phyloP scores from a whole-genome alignment of 2,113 vertebrate genomes.

The Anarhynchus alexandrinus region DNA sequence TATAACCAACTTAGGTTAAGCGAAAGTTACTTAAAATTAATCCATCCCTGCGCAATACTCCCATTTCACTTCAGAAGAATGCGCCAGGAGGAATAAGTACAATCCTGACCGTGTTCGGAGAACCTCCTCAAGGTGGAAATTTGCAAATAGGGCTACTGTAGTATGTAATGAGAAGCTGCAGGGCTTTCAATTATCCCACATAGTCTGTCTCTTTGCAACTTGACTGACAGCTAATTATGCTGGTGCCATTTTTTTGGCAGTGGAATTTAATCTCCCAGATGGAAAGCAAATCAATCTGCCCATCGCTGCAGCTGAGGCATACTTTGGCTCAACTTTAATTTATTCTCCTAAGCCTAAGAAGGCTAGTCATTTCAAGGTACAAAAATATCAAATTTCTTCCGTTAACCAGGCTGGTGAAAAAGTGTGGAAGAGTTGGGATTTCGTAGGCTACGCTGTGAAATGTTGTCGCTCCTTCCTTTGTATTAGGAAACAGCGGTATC shows the following conservation, averaged over 20 bases:
- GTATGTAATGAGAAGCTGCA: slow-evolving; percentile 76
- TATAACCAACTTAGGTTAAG: slow-evolving; percentile 16
- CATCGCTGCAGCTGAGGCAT: slow-evolving; percentile 85
- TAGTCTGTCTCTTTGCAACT: slow-evolving; percentile 62
- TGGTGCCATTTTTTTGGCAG: slow-evolving; percentile 76
- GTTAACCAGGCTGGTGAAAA: slow-evolving; percentile 69
- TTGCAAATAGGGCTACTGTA: slow-evolving; percentile 64
- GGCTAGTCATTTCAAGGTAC: slow-evolving; percentile 81
- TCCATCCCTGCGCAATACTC: background rate
- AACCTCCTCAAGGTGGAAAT: slow-evolving; percentile 64
- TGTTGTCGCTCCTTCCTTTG: background rate
- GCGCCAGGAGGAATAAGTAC: background rate
- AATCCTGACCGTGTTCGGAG: slow-evolving; percentile 4
- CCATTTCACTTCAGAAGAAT: slow-evolving; percentile 19
- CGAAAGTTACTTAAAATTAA: slow-evolving; percentile 40
- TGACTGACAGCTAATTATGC: slow-evolving; percentile 87
- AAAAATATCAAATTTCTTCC: slow-evolving; percentile 80
- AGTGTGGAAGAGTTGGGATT: slow-evolving; percentile 47
- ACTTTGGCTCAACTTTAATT: slow-evolving; percentile 86
- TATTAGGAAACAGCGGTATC: slow-evolving; percentile 17
- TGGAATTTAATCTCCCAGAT: slow-evolving; percentile 90
- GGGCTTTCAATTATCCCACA: slow-evolving; percentile 75
- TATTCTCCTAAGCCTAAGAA: slow-evolving; percentile 88
- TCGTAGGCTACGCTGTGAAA: background rate
- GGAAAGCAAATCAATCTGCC: slow-evolving; percentile 92